Percentiles rank a stretch among this genome's conserved stretches.
These are phyloP conservation scores for Drosophila tropicalis DNA, from an alignment of 1,140 invertebrate species.

Conservation along the genomic window DNA sequence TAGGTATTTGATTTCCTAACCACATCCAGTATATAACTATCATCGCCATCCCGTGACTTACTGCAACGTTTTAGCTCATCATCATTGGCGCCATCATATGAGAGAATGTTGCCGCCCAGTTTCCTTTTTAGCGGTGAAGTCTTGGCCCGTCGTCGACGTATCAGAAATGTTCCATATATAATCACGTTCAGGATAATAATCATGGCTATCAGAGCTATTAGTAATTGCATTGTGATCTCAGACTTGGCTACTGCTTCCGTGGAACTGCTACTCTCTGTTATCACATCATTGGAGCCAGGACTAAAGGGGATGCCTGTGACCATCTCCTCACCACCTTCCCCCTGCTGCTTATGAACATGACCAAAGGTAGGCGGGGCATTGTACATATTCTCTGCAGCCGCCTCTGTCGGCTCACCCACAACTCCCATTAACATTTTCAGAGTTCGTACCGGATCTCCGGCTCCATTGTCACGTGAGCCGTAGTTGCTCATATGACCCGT, in stretches of 20 bases:
- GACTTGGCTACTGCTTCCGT: slow-evolving; percentile 74
- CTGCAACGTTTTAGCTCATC: slow-evolving; percentile 80
- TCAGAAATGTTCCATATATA: slow-evolving; percentile 72
- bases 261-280: slow-evolving; percentile 4
- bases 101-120: slow-evolving; percentile 70
- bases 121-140: slow-evolving; percentile 61
- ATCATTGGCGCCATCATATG: slow-evolving; percentile 80
- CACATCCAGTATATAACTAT: slow-evolving; percentile 76
- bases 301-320: slow-evolving; percentile 12
- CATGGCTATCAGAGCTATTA: slow-evolving; percentile 90
- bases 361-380: slow-evolving; percentile 81
- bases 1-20: slow-evolving; percentile 84
- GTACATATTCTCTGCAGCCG: slow-evolving; percentile 78
- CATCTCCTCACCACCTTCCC: slow-evolving; percentile 32
- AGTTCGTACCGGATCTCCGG: slow-evolving; percentile 74
- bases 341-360: slow-evolving; percentile 52
- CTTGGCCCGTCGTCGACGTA: slow-evolving; percentile 68
- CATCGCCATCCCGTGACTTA: slow-evolving; percentile 77
- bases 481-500: slow-evolving; percentile 81
- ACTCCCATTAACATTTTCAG: slow-evolving; percentile 56
- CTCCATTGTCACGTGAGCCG: slow-evolving; percentile 67
- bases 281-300: background rate
- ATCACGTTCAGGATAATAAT: slow-evolving; percentile 92
- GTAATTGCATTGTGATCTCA: slow-evolving; percentile 87
- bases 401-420: slow-evolving; percentile 48